Evolutionary conservation across 2,113 vertebrate genomes (phyloP), one percentile per base, ranked within the genome.

Genomic region (Castor canadensis): DNA sequence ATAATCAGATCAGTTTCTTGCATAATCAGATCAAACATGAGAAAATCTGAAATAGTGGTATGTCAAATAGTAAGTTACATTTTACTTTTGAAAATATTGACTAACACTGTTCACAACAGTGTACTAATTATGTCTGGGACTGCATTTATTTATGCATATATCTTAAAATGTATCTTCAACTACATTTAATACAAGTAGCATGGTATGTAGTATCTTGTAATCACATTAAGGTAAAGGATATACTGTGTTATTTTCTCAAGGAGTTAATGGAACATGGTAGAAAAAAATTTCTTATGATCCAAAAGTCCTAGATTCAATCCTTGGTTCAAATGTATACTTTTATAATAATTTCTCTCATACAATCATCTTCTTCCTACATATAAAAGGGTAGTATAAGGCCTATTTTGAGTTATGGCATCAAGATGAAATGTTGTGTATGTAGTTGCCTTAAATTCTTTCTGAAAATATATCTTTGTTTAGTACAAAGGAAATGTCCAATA

Each of bases 21-120:
- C n/a, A n/a, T n/a, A n/a, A n/a, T n/a, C n/a, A n/a, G n/a, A n/a
- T n/a, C n/a, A 81, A 24, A 75, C 88, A 76, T 40, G 0, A 32
- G 52, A 60, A 95, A 93, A 45, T 35, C 52, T 4, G 80, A 96
- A 81, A 83, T 2, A 47, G 73, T 56, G 11, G 38, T 58, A 54
- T 35, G 20, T 20, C 9, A 94, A 94, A 83, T 62, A 58, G 16
- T 92, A 69, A 93, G 73, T 66, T 54, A 40, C 35, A 35, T 38
- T 83, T 95, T 66, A 43, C 43, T 93, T 92, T 71, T 22, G 17
- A 87, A 95, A 92, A 54, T 71, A 17, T 22, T 40, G 20, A 92
- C 79, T 83, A 13, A 22, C 62, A 77, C 1, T 88, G 1, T 45
- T 2, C n/a, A 52, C 16, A 9, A 49, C 4, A 81, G 6, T 69